Conservation (phyloP, 2,888 invertebrate species). For the Andrena minutula region DNA sequence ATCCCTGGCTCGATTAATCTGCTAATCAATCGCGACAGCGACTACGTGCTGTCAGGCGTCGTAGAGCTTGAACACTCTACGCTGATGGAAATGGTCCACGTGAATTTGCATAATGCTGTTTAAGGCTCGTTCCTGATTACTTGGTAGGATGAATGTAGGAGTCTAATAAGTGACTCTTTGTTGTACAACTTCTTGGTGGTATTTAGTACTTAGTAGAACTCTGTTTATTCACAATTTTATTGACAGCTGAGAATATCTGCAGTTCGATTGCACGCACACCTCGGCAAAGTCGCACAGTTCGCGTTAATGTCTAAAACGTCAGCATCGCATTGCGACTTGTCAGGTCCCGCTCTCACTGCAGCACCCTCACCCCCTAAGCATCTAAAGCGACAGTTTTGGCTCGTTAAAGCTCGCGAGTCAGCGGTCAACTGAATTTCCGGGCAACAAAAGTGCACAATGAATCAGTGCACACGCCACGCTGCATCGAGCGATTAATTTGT, state of each 20-base stretch:
- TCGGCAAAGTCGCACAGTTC: neutral
- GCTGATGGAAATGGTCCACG: constrained; percentile 5
- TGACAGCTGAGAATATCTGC: neutral
- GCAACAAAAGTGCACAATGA: constrained; percentile 35
- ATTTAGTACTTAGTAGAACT: neutral
- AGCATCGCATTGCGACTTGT: constrained; percentile 19
- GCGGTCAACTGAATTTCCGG: constrained; percentile 18
- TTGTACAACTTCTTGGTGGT: too few relatives aligned
- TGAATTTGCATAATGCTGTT: constrained; percentile 20
- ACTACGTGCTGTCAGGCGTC: constrained; percentile 13
- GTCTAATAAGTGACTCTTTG: too few relatives aligned
- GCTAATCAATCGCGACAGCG: constrained; percentile 46
- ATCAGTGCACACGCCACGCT: constrained; percentile 16
- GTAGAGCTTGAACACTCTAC: neutral
- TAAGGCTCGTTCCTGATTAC: neutral
- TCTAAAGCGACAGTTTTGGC: constrained; percentile 33
- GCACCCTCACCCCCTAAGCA: constrained; percentile 1
- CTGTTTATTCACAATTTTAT: neutral
- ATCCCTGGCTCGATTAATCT: constrained; percentile 38
- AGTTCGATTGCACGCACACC: neutral
- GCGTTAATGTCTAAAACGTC: constrained; percentile 22
- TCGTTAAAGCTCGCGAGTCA: constrained; percentile 25
- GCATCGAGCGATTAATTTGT: constrained; percentile 34
- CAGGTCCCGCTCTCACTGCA: constrained; percentile 13
- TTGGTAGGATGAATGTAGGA: neutral